Evolutionary conservation across 1,140 invertebrate genomes (phyloP), one percentile per base, ranked within the genome.

Genomic region (Arion vulgaris): DNA sequence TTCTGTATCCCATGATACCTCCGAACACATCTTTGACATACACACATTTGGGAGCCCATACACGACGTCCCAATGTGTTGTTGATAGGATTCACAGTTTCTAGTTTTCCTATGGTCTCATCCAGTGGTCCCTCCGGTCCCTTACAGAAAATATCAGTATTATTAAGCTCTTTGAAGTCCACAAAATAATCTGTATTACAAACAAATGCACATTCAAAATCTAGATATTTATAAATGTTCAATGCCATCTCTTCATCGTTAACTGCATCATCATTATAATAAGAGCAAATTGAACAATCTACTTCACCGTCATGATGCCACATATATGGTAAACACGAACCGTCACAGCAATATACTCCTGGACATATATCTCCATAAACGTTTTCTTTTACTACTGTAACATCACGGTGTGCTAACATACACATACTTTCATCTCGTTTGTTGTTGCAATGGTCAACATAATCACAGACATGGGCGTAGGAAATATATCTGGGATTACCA

Each of bases 1-100:
- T 45, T 28, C 73, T 32, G 28, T 41, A 76, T 5, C 73, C 73
- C 7, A 76, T 4, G 28, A 76, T 7, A n/a, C 4, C 73, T n/a
- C 34, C 26, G 45, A 45, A 51, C n/a, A 38, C 4, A n/a, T 76
- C 73, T 41, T 51, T 76, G 28, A 49, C 4, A 51, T 49, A 51
- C 4, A 76, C n/a, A 51, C 73, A 76, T 11, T 41, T 23, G 39
- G 73, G 73, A 19, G 73, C 38, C 73, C 73, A 76, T 4, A 28
- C 28, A 7, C 9, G 5, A 26, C 9, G 5, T 11, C 71, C 71
- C 9, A 72, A 41, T 36, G 26, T 4, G 5, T 72, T 36, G 71
- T 72, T 7, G 11, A 7, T 5, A 23, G 71, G 7, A 32, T 36
- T 36, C 26, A 7, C 71, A 9, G 71, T 9, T 23, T 36, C 71